Evolutionary conservation across 1,140 invertebrate species (phyloP), one percentile per base, ranked within the genome.

Genomic region (Lepidurus apus): DNA sequence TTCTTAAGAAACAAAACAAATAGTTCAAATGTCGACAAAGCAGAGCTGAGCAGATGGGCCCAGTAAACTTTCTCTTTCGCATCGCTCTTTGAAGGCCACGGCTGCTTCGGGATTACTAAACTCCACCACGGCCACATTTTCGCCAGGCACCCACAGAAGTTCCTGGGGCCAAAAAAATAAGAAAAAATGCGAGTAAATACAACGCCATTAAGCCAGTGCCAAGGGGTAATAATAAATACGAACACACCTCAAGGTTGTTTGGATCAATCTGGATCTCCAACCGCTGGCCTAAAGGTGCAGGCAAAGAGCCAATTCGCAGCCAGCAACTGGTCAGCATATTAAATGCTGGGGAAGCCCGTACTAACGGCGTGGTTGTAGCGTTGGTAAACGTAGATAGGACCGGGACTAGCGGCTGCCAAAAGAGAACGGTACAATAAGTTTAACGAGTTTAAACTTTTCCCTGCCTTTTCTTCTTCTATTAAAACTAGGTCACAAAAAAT

Each of bases 71-170:
- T 65, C 53, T 65, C 53, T 65, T 65, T 65, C 53, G 21, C 53
- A 65, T 65, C 53, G 17, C 21, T 65, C 53, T 65, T 65, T 65
- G 53, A 65, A 65, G 53, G 53, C 53, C 53, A 65, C 53, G 13
- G 53, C 53, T n/a, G 53, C 53, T 65, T 65, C 53, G n/a, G 53
- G 9, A 17, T 65, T 65, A 9, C 17, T 65, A 21, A 65, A 65
- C 21, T 65, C 53, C 13, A 65, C 53, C n/a, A 65, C 53, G 13
- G 53, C 53, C n/a, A 65, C 53, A 7, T 65, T 65, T 65, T 65
- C 53, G 17, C 53, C 53, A n/a, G 53, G 53, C 13, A 65, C 53
- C 53, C 53, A 65, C 21, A 65, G 4, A 13, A 65, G 13, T 17
- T 65, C 53, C 53, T 65, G 1, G 34, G 34, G 34, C 2, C 34